Percentiles rank a stretch among this genome's conserved stretches.
Evolutionary conservation across 2,113 vertebrate genomes (phyloP).

Genomic region (Myiagra hebetior): DNA sequence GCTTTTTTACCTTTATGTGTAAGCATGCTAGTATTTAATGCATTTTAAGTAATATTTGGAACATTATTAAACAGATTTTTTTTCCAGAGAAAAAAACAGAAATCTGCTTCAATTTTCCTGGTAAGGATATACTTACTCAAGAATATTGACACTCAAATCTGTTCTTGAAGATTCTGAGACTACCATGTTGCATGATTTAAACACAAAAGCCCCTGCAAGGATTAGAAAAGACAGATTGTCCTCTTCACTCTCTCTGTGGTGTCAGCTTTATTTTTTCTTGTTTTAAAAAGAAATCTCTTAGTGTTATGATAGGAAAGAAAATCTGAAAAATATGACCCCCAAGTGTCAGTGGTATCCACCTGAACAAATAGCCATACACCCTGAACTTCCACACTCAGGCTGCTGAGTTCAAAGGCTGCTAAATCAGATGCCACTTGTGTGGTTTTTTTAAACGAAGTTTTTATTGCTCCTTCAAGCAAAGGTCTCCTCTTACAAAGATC

Average conservation of each 20-base stretch:
- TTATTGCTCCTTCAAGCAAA: slow-evolving; percentile 7
- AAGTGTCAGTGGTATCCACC: slow-evolving; percentile 30
- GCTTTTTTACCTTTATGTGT: slow-evolving; percentile 65
- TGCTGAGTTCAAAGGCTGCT: slow-evolving; percentile 43
- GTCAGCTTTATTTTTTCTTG: slow-evolving; percentile 9
- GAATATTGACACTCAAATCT: not conserved
- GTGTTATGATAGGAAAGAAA: slow-evolving; percentile 24
- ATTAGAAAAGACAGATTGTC: not conserved
- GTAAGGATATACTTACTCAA: not conserved
- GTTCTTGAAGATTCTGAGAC: not conserved
- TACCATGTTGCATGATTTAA: not conserved
- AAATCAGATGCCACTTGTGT: not conserved
- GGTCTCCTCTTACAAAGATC: not conserved
- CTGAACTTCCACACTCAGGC: slow-evolving; percentile 9
- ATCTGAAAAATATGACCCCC: slow-evolving; percentile 39
- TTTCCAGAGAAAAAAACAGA: not conserved
- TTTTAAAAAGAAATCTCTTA: not conserved
- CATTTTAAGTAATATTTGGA: slow-evolving; percentile 54
- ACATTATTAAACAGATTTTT: not conserved
- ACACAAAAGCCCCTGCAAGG: not conserved
- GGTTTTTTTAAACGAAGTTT: not conserved
- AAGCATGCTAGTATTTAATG: slow-evolving; percentile 53
- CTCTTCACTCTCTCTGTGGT: not conserved
- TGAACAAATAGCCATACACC: slow-evolving; percentile 14
- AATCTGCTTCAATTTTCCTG: not conserved